Evolutionary conservation across 2,797 vertebrate genomes (phyloP).

Genomic region (Babyrousa celebensis): DNA sequence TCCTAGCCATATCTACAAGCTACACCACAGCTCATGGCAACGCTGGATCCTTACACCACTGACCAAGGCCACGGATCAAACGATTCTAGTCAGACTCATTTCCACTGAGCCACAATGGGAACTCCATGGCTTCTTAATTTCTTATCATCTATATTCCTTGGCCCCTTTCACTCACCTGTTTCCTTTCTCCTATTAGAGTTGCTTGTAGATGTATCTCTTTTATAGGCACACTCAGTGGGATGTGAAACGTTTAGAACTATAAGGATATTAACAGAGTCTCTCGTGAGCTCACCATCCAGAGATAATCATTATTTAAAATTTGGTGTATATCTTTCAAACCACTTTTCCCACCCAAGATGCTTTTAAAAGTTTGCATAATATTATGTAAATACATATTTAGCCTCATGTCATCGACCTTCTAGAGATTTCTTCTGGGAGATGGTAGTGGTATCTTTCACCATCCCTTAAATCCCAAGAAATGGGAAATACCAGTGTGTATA

Average conservation of each 20-base stretch:
- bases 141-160: neutral
- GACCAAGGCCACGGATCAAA: too few relatives aligned
- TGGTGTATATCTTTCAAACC: neutral
- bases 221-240: neutral
- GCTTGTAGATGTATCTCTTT: fast-evolving
- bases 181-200: neutral
- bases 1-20: too few relatives aligned
- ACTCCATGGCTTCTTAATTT: neutral
- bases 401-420: neutral
- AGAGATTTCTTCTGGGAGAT: neutral
- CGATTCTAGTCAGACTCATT: too few relatives aligned
- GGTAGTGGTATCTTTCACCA: neutral
- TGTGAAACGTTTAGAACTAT: neutral
- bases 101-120: too few relatives aligned
- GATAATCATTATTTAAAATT: neutral
- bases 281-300: neutral
- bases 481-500: neutral
- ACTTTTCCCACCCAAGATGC: neutral
- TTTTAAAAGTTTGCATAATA: neutral
- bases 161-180: neutral
- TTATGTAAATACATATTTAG: neutral
- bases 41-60: too few relatives aligned
- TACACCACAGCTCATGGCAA: too few relatives aligned
- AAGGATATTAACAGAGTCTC: neutral
- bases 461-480: neutral